These are phyloP conservation scores for Mactromeris polynyma DNA, from an alignment of 2,888 invertebrate genomes.

Conservation along the genomic window DNA sequence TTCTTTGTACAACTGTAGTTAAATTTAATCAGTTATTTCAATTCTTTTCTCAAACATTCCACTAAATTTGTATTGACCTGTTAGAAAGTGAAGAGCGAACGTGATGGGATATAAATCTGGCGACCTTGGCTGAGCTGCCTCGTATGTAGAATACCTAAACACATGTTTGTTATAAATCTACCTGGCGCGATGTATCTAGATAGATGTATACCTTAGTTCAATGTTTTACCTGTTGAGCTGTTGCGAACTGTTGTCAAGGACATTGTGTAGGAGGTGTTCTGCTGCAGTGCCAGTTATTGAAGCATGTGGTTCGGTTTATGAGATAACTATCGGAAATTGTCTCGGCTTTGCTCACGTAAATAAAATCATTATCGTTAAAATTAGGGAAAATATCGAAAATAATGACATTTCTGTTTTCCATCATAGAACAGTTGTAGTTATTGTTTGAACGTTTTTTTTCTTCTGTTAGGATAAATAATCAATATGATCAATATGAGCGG, in stretches of 20 bases:
- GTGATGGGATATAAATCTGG: background rate
- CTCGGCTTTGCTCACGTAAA: background rate
- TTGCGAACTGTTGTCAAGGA: background rate
- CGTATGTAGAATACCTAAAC: background rate
- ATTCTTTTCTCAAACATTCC: background rate
- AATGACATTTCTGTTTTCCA: conserved; percentile 13
- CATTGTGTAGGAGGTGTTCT: background rate
- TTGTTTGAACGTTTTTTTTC: background rate
- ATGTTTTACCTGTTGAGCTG: conserved; percentile 10
- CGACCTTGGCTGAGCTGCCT: background rate
- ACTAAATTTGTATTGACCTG: background rate
- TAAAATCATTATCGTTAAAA: background rate
- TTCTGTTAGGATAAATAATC: background rate
- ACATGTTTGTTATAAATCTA: background rate
- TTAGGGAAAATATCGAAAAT: background rate
- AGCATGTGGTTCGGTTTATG: conserved; percentile 14
- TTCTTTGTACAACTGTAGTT: background rate
- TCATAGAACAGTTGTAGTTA: background rate
- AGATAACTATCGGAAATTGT: background rate
- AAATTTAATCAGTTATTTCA: background rate
- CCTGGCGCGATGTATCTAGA: background rate
- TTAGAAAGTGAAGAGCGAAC: background rate
- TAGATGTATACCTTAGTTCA: background rate
- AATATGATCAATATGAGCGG: background rate
- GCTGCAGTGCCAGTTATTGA: background rate